These are phyloP conservation scores for Napeogenes sylphis DNA, from an alignment of 2,888 invertebrate species.

Conservation along the genomic window DNA sequence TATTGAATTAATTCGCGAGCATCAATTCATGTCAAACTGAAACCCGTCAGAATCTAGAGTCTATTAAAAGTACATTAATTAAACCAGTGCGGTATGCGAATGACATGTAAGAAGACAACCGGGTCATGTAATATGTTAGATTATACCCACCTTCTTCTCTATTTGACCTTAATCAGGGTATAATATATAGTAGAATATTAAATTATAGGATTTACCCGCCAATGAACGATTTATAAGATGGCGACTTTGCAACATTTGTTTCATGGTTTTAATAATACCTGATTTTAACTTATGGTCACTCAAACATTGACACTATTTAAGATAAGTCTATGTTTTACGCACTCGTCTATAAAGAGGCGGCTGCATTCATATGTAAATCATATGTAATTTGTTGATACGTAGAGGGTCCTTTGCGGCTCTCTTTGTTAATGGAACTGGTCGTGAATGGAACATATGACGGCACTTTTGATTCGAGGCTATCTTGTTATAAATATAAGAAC, in stretches of 20 bases:
- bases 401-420: conserved; percentile 74
- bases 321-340: conserved; percentile 63
- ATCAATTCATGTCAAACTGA: not conserved
- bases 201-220: not conserved
- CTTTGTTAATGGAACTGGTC: conserved; percentile 67
- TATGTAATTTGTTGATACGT: conserved; percentile 76
- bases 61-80: not conserved
- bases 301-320: conserved; percentile 62
- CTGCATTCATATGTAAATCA: conserved; percentile 68
- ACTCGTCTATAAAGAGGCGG: conserved; percentile 46
- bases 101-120: too few relatives aligned
- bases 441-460: conserved; percentile 69
- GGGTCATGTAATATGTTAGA: too few relatives aligned
- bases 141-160: not conserved
- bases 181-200: not conserved
- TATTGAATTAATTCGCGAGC: not conserved
- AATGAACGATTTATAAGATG: not conserved
- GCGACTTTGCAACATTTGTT: conserved; percentile 31
- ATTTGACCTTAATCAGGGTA: not conserved
- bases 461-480: conserved; percentile 57
- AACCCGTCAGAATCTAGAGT: not conserved
- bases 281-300: conserved; percentile 43
- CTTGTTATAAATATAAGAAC: conserved; percentile 45
- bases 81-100: not conserved
- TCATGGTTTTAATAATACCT: conserved; percentile 40